phyloP scores from a whole-genome alignment of 2,888 invertebrate genomes.

The Clostera curtula region DNA sequence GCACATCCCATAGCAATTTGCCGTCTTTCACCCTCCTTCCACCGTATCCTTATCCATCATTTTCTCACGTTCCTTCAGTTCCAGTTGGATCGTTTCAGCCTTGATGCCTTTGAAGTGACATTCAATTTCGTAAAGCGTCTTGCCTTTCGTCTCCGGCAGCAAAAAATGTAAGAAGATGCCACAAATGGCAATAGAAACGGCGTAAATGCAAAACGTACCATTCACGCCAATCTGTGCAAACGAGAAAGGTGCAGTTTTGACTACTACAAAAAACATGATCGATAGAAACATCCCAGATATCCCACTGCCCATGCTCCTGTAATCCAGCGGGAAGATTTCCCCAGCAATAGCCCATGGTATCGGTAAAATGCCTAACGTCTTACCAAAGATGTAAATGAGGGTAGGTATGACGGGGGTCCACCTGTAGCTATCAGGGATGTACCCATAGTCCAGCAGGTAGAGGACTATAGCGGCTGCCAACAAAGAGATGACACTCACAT shows the following conservation, averaged over 20 bases:
- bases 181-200: constrained; percentile 68
- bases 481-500: constrained; percentile 74
- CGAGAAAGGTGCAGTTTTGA: constrained; percentile 78
- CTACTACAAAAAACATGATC: constrained; percentile 77
- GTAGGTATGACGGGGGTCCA: constrained; percentile 69
- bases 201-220: constrained; percentile 78
- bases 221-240: constrained; percentile 68
- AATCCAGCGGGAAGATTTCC: constrained; percentile 78
- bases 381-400: constrained; percentile 72
- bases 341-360: constrained; percentile 84
- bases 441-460: constrained; percentile 48
- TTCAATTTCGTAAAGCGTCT: constrained; percentile 80
- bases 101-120: constrained; percentile 61
- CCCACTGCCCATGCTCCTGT: constrained; percentile 79
- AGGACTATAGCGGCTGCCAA: constrained; percentile 60
- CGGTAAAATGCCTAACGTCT: constrained; percentile 76
- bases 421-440: constrained; percentile 41
- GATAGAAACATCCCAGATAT: constrained; percentile 78
- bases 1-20: constrained; percentile 32
- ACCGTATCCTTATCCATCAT: constrained; percentile 55
- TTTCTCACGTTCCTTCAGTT: constrained; percentile 39
- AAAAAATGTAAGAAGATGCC: constrained; percentile 72
- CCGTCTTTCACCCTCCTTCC: constrained; percentile 49
- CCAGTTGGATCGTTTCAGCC: constrained; percentile 15
- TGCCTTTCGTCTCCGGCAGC: constrained; percentile 82